Evolutionary conservation across 1,140 invertebrate species (phyloP), one percentile per base, ranked within the genome.

Genomic region (Harpegnathos saltator): DNA sequence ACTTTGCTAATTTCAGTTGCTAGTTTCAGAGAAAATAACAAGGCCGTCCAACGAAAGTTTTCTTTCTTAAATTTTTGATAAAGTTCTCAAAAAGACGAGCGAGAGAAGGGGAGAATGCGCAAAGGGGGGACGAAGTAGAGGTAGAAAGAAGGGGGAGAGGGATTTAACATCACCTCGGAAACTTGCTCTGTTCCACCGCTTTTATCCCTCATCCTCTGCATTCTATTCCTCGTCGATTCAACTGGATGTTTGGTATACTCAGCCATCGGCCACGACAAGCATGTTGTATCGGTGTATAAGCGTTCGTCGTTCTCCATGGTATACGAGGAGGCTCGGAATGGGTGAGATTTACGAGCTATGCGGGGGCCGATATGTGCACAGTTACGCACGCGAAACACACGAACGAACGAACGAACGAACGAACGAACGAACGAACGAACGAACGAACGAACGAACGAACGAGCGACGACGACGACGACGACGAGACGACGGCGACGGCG

Each of bases 291-390:
- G 87, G 83, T 84, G 86, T 90, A 84, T 82, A 90, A 90, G 81
- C 87, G 89, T 74, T 58, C 63, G 78, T 59, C 71, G 77, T 82
- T 73, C 85, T 83, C 78, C 62, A 48, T 50, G 56, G 54, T 29
- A 33, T 66, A 80, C 22, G 48, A 14, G 33, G 22, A 50, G 59
- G 84, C 74, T 68, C 81, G 78, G 69, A 82, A 84, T 78, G 85
- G 66, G 65, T 38, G 86, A 90, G 90, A 91, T 91, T 91, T 91
- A 91, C 89, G 90, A 91, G 90, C 89, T 90, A 91, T 91, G 90
- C 88, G 84, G 81, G 75, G 62, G 63, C 59, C 82, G 62, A 68
- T 69, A 59, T 52, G 78, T 66, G 78, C 85, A 74, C 68, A 38
- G 26, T 2, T 66, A 72, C 48, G 44, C 58, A 71, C 59, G n/a